These are phyloP conservation scores for Ichneumon xanthorius DNA, from an alignment of 2,888 invertebrate genomes.

Conservation along the genomic window DNA sequence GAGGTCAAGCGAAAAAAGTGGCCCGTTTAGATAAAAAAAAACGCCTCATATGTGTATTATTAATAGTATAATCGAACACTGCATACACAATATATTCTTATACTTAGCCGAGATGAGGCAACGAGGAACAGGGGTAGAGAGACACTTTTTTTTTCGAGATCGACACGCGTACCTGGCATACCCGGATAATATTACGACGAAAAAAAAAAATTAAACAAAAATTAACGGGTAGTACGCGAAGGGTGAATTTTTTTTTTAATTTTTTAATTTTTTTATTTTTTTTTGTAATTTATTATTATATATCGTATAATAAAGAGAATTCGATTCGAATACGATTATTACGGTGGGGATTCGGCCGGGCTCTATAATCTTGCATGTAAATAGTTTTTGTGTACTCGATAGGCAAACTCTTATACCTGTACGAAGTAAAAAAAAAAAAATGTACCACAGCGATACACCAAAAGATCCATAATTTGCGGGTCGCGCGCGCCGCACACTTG, in stretches of 20 bases:
- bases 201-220: slow-evolving; percentile 38
- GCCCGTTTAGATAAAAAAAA: too few species aligned
- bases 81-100: slow-evolving; percentile 82
- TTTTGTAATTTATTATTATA: slow-evolving; percentile 33
- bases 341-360: background rate
- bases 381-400: slow-evolving; percentile 70
- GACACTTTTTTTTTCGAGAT: slow-evolving; percentile 33
- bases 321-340: slow-evolving; percentile 65
- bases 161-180: slow-evolving; percentile 52
- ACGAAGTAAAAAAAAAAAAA: slow-evolving; percentile 26
- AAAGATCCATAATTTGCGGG: slow-evolving; percentile 46
- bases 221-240: slow-evolving; percentile 35
- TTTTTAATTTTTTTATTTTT: slow-evolving; percentile 1
- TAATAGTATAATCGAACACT: slow-evolving; percentile 77
- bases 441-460: slow-evolving; percentile 59
- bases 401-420: slow-evolving; percentile 59
- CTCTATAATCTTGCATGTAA: slow-evolving; percentile 70
- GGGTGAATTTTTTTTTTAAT: background rate
- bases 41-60: too few species aligned
- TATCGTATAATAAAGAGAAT: slow-evolving; percentile 41
- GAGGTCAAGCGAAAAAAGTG: too few species aligned
- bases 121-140: slow-evolving; percentile 45
- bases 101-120: slow-evolving; percentile 74
- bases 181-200: slow-evolving; percentile 37
- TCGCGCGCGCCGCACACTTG: slow-evolving; percentile 26